phyloP scores from a whole-genome alignment of 1,140 invertebrate species.

The Leguminivora glycinivorella region DNA sequence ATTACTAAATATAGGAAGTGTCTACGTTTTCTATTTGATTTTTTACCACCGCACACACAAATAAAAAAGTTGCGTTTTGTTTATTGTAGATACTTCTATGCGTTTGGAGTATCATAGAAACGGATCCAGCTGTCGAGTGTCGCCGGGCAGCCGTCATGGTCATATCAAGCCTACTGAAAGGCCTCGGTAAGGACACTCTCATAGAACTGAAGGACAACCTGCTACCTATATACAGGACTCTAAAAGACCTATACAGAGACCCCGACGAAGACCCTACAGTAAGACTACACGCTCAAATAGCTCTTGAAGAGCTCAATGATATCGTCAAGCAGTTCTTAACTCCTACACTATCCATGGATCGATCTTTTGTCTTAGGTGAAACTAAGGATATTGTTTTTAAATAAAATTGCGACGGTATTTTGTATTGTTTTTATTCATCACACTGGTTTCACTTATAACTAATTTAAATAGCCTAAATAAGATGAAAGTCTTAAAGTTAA shows the following conservation, averaged over 20 bases:
- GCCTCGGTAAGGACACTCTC: constrained; percentile 85
- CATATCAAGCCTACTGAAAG: constrained; percentile 85
- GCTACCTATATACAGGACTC: constrained; percentile 83
- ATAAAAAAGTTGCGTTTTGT: constrained; percentile 13
- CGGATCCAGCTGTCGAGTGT: constrained; percentile 85
- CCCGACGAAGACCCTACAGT: constrained; percentile 84
- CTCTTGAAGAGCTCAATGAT: constrained; percentile 87
- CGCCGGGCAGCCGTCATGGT: constrained; percentile 89
- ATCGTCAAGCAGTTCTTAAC: constrained; percentile 84
- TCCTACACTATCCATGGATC: constrained; percentile 78
- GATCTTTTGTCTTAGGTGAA: constrained; percentile 78
- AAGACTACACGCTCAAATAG: constrained; percentile 85
- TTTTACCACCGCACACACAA: no score
- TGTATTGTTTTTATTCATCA: constrained; percentile 48
- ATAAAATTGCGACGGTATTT: constrained; percentile 48
- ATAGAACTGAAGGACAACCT: constrained; percentile 83
- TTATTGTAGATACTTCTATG: constrained; percentile 84
- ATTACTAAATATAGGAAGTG: no score
- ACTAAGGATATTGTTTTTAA: constrained; percentile 51
- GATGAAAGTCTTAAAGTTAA: not conserved
- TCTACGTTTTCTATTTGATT: no score
- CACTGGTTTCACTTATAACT: constrained; percentile 37
- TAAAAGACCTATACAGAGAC: constrained; percentile 83
- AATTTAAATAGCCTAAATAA: not conserved
- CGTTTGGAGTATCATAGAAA: constrained; percentile 83